Conservation (phyloP, 2,113 vertebrate genomes). For the Sebastes fasciatus region DNA sequence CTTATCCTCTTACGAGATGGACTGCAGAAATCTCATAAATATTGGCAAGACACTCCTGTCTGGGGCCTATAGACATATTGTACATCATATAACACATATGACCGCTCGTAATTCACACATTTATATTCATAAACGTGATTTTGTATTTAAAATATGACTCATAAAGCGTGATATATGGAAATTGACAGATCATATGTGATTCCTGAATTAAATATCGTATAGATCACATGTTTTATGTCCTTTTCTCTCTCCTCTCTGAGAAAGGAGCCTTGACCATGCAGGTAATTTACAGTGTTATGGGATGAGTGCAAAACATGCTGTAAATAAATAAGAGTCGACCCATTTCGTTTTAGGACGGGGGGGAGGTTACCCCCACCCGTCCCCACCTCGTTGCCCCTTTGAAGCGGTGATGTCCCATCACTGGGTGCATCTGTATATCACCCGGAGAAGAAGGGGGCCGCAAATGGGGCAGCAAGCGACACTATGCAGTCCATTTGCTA, state of each 20-base stretch:
- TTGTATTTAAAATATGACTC: constrained; percentile 87
- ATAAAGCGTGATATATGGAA: constrained; percentile 86
- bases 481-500: constrained; percentile 84
- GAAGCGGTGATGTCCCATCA: constrained; percentile 64
- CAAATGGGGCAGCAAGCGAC: constrained; percentile 81
- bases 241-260: constrained; percentile 70
- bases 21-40: constrained; percentile 80
- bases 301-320: constrained; percentile 86
- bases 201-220: constrained; percentile 85
- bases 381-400: constrained; percentile 56
- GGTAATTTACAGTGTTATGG: constrained; percentile 89
- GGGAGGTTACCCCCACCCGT: constrained; percentile 45
- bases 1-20: constrained; percentile 72
- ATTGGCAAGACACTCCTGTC: constrained; percentile 70
- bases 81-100: constrained; percentile 75
- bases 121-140: constrained; percentile 85
- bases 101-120: constrained; percentile 81
- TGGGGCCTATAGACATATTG: constrained; percentile 77
- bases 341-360: constrained; percentile 80
- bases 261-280: constrained; percentile 84
- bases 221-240: constrained; percentile 83
- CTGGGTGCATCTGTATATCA: constrained; percentile 77
- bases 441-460: constrained; percentile 61
- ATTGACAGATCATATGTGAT: constrained; percentile 87
- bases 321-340: constrained; percentile 87